Conservation (phyloP, 2,797 vertebrate genomes). For the Enteromius argenteus region DNA sequence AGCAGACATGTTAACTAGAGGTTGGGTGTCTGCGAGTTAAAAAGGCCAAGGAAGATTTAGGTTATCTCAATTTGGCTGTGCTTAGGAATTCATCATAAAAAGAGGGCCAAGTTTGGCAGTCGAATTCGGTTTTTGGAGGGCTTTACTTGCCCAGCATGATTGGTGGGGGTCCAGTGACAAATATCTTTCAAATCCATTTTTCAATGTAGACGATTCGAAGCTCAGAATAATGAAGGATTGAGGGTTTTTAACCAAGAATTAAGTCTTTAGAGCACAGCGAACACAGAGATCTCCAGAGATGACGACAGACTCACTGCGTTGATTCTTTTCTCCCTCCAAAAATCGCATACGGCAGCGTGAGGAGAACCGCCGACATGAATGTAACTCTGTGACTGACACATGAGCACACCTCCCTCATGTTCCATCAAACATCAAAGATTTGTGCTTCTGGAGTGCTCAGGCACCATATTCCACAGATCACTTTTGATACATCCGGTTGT, state of each 20-base stretch:
- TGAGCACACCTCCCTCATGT: slow-evolving; percentile 52
- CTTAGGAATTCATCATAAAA: background rate
- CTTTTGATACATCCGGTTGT: slow-evolving; percentile 47
- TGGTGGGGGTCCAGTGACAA: slow-evolving; percentile 48
- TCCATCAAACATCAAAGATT: slow-evolving; percentile 60
- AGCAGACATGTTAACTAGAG: slow-evolving; percentile 53
- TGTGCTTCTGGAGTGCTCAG: slow-evolving; percentile 48
- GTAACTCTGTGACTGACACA: slow-evolving; percentile 54
- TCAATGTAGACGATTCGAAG: slow-evolving; percentile 41
- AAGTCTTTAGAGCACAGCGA: slow-evolving; percentile 46
- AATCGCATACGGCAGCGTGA: slow-evolving; percentile 52
- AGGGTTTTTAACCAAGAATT: slow-evolving; percentile 47
- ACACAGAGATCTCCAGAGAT: slow-evolving; percentile 41
- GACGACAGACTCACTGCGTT: slow-evolving; percentile 49
- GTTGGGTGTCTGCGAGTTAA: slow-evolving; percentile 36
- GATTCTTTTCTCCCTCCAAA: slow-evolving; percentile 46
- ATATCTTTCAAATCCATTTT: slow-evolving; percentile 56
- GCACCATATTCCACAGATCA: slow-evolving; percentile 42
- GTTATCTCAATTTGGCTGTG: slow-evolving; percentile 33
- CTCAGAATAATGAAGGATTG: slow-evolving; percentile 47
- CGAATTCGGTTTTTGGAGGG: slow-evolving; percentile 14
- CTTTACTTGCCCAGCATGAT: slow-evolving; percentile 19
- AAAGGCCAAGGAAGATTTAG: slow-evolving; percentile 37
- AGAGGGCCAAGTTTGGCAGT: slow-evolving; percentile 7
- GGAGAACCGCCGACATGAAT: slow-evolving; percentile 19